A percentile compares a stretch with the other conserved stretches of the same genome.
phyloP scores from a whole-genome alignment of 2,113 vertebrate species.

The Oryzias celebensis region DNA sequence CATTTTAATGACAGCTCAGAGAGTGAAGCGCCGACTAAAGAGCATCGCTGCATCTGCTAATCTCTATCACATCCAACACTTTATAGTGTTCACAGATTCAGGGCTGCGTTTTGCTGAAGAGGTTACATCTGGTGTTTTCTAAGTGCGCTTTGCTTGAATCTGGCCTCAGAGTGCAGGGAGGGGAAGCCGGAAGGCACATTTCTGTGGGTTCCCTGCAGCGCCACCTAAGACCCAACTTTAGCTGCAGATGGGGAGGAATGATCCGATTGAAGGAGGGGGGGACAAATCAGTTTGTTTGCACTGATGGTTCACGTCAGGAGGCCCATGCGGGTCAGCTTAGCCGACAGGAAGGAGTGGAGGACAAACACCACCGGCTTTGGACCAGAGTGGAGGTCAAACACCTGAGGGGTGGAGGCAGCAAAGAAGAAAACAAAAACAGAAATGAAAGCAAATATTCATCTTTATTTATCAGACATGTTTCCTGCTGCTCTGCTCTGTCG shows the following conservation, averaged over 20 bases:
- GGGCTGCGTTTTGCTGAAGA: too few relatives aligned
- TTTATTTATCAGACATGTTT: too few relatives aligned
- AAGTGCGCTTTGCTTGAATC: conserved; percentile 27
- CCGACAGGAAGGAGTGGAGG: conserved; percentile 95
- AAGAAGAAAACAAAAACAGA: background rate
- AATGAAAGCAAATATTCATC: background rate
- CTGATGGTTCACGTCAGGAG: conserved; percentile 81
- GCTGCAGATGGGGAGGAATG: conserved; percentile 10
- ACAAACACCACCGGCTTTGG: conserved; percentile 95
- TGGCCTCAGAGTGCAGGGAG: conserved; percentile 11
- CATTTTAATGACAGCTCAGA: background rate
- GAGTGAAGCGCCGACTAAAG: background rate
- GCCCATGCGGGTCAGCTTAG: conserved; percentile 96
- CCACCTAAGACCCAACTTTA: conserved; percentile 15
- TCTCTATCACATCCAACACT: too few relatives aligned
- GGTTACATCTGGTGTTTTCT: background rate
- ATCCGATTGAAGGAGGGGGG: background rate
- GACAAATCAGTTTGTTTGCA: background rate
- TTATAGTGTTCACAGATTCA: too few relatives aligned
- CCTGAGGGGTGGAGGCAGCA: conserved; percentile 65
- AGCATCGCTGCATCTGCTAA: background rate
- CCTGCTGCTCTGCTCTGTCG: too few relatives aligned
- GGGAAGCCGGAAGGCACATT: conserved; percentile 47
- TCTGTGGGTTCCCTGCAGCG: conserved; percentile 27
- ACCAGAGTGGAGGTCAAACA: conserved; percentile 90